Conservation (phyloP, 2,797 vertebrate species). For the Cottoperca gobio region DNA sequence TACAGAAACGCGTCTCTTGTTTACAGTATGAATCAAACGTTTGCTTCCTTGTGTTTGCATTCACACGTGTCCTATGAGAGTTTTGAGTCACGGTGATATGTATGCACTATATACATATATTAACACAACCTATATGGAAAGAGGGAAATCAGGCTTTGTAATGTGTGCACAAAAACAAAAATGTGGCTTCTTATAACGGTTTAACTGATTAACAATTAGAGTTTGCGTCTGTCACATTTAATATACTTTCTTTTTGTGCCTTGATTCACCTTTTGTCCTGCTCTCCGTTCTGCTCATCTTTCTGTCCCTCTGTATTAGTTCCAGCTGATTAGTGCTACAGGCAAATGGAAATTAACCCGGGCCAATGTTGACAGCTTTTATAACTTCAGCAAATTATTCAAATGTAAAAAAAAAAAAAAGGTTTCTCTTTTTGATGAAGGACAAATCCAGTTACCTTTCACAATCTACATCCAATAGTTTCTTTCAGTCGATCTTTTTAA, state of each 20-base stretch:
- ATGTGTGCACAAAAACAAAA: neutral
- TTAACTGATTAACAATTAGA: neutral
- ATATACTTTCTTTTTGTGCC: conserved; percentile 5
- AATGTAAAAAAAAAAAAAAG: conserved; percentile 11
- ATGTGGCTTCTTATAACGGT: neutral
- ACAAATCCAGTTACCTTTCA: neutral
- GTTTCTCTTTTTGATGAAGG: conserved; percentile 15
- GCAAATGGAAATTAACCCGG: conserved; percentile 28
- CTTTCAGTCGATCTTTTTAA: neutral
- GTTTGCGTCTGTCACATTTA: conserved; percentile 1
- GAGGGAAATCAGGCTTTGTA: neutral
- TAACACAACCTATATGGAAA: too few species aligned
- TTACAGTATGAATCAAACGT: neutral
- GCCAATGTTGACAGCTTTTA: conserved; percentile 20
- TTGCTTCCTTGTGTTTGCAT: neutral
- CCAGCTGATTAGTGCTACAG: conserved; percentile 40
- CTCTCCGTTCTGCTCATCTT: conserved; percentile 14
- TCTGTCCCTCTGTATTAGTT: conserved; percentile 44
- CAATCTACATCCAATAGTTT: neutral
- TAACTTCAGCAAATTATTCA: conserved; percentile 23
- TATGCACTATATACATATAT: too few species aligned
- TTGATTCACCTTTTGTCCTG: conserved; percentile 37
- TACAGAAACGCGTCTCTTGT: neutral
- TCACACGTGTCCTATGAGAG: neutral
- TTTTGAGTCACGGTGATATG: neutral